Evolutionary conservation across 2,888 invertebrate species (phyloP).

Genomic region (Thymelicus sylvestris): DNA sequence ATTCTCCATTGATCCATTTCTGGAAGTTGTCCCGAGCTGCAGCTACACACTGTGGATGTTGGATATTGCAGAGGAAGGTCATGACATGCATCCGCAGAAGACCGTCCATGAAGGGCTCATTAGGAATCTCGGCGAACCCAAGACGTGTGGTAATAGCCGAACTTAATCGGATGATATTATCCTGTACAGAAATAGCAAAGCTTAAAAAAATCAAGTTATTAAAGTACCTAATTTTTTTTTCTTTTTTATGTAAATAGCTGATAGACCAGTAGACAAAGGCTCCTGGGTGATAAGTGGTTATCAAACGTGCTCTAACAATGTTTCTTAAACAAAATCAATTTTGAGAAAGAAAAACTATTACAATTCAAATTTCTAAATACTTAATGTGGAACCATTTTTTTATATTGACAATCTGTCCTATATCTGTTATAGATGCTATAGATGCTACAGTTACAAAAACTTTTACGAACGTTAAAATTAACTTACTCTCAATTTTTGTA

Average conservation of each 20-base stretch:
- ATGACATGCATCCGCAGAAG: constrained; percentile 83
- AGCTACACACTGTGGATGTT: constrained; percentile 66
- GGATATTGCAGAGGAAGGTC: constrained; percentile 82
- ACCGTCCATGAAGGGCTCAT: constrained; percentile 79
- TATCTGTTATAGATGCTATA: no score
- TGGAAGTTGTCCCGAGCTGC: constrained; percentile 68
- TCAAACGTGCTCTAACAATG: no score
- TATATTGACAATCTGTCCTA: no score
- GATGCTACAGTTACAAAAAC: background rate
- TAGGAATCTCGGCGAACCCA: constrained; percentile 71
- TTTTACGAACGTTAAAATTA: constrained; percentile 26
- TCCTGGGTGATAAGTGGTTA: no score
- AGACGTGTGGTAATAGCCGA: constrained; percentile 74
- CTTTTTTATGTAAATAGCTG: no score
- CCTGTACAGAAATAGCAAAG: constrained; percentile 56
- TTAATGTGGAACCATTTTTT: no score
- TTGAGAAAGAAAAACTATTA: no score
- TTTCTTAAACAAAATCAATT: no score
- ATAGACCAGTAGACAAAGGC: no score
- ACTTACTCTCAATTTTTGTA: constrained; percentile 48
- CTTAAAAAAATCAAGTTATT: no score
- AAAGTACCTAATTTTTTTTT: no score
- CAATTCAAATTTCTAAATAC: no score
- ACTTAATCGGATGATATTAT: constrained; percentile 71
- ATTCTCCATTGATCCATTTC: constrained; percentile 61